Conservation (phyloP, 2,113 vertebrate genomes). For the Peromyscus maniculatus region DNA sequence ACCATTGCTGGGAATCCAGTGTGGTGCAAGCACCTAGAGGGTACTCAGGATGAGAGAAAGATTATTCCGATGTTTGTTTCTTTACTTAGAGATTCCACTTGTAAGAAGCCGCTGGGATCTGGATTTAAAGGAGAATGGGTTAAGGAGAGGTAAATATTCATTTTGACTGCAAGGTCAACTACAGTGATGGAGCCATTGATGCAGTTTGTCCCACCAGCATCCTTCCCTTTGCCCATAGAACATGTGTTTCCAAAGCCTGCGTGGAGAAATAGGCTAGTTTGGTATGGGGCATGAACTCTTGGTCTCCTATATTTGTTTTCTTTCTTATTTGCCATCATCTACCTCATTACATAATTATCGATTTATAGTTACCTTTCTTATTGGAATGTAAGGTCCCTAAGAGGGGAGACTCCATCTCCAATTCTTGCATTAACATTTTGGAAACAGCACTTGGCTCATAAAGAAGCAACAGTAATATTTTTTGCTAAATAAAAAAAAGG, state of each 20-base stretch:
- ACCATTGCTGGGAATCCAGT: background rate
- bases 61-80: background rate
- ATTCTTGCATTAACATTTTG: background rate
- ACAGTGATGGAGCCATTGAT: background rate
- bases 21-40: background rate
- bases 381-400: background rate
- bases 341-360: background rate
- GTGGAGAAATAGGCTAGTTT: background rate
- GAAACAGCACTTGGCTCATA: background rate
- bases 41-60: background rate
- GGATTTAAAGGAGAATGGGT: background rate
- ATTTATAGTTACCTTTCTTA: background rate
- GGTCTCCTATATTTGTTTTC: background rate
- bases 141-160: background rate
- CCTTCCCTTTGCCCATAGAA: background rate
- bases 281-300: background rate
- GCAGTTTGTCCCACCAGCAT: background rate
- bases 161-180: background rate
- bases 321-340: background rate
- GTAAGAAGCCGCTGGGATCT: background rate
- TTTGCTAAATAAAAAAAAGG: background rate
- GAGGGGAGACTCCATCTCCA: background rate
- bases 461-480: background rate
- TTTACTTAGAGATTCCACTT: background rate
- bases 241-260: background rate